Evolutionary conservation across 2,797 vertebrate genomes (phyloP), one percentile per base, ranked within the genome.

Genomic region (Periophthalmus magnuspinnatus): DNA sequence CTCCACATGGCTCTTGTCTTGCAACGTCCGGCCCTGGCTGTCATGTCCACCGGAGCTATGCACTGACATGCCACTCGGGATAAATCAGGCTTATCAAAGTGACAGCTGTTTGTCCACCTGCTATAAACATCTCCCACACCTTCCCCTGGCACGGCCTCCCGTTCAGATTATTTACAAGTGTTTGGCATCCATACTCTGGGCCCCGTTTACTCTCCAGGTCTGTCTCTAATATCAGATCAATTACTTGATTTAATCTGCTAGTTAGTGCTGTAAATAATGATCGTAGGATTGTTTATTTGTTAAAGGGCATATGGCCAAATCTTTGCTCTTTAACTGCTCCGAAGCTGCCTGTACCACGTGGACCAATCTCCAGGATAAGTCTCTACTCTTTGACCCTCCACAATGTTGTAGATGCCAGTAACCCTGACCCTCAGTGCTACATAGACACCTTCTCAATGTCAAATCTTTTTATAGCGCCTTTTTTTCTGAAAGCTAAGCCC

Each of bases 61-160:
- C 92, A 89, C 93, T 91, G 92, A 86, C 73, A 84, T 89, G 83
- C 82, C 89, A 84, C 80, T 86, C 88, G 90, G 93, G 94, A 95
- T 96, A 94, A 96, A 97, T 96, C 94, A 94, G 88, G 88, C 90
- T 92, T 93, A 92, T 94, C 94, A 93, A 93, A 91, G 86, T 65
- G 91, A 92, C 94, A 95, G 96, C 94, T 95, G 95, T 96, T 96
- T 89, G 87, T 96, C 95, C 95, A 95, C 94, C 94, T 95, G 95
- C 95, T 72, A 54, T 90, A 78, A 95, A 94, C 93, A 90, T 93
- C 93, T 91, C 93, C 86, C 90, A 92, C 90, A 87, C 87, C 72
- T 87, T 47, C 33, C 85, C 88, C 90, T 88, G 88, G 79, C 84
- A 84, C 86, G 81, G 79, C 84, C 77, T 9, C 3, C 13, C 5